Evolutionary conservation across 2,888 invertebrate genomes (phyloP).

Genomic region (Fragum fragum): DNA sequence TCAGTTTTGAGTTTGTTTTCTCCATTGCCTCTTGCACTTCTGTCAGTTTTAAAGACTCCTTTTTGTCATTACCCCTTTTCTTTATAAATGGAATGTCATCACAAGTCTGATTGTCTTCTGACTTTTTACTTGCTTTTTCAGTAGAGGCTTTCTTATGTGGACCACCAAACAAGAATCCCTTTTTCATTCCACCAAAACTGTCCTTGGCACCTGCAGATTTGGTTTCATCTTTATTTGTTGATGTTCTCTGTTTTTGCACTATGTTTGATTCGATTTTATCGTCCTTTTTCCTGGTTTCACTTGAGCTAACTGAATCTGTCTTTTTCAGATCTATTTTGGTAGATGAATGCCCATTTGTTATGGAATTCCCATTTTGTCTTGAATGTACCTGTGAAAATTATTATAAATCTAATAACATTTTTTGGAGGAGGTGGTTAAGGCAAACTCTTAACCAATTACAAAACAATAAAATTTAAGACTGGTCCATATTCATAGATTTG

Average conservation of each 20-base stretch:
- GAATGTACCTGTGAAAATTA: not conserved
- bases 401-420: too few species aligned
- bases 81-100: constrained; percentile 80
- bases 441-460: too few species aligned
- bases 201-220: not conserved
- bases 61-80: constrained; percentile 68
- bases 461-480: too few species aligned
- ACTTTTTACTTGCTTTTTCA: constrained; percentile 33
- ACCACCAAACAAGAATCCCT: constrained; percentile 83
- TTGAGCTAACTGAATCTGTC: not conserved
- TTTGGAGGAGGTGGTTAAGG: too few species aligned
- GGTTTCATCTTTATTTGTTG: not conserved
- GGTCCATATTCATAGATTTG: too few species aligned
- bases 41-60: constrained; percentile 71
- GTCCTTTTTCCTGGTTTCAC: not conserved
- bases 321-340: not conserved
- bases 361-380: not conserved
- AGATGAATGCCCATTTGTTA: constrained; percentile 8
- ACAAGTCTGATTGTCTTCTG: constrained; percentile 31
- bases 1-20: constrained; percentile 56
- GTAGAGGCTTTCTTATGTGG: constrained; percentile 37
- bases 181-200: constrained; percentile 84
- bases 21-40: constrained; percentile 83
- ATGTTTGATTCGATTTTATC: not conserved
- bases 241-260: not conserved